Conservation (phyloP, 2,113 vertebrate genomes). For the Geococcyx californianus region DNA sequence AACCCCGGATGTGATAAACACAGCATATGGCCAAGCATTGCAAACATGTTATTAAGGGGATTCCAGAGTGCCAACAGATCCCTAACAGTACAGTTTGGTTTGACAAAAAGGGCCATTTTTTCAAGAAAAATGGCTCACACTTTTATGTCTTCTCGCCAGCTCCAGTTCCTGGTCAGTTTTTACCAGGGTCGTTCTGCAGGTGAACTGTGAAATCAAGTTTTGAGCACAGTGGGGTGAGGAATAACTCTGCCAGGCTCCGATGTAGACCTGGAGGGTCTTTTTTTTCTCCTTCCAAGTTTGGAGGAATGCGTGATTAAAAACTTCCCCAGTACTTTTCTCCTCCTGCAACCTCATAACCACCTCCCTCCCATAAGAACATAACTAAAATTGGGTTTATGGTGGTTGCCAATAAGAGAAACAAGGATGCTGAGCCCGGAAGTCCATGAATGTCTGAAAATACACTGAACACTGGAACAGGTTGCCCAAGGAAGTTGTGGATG, state of each 20-base stretch:
- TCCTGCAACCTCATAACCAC: neutral
- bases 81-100: neutral
- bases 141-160: neutral
- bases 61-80: conserved; percentile 33
- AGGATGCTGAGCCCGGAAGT: neutral
- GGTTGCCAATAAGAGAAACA: neutral
- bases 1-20: neutral
- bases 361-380: neutral
- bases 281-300: neutral
- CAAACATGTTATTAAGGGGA: conserved; percentile 22
- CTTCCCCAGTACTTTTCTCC: neutral
- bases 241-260: rapidly evolving
- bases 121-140: neutral
- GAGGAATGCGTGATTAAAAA: neutral
- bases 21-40: neutral
- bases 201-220: neutral
- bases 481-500: too few species aligned
- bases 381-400: neutral
- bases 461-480: too few species aligned
- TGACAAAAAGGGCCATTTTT: conserved; percentile 15
- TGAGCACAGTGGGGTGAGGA: neutral
- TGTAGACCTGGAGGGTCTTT: neutral
- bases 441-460: neutral
- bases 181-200: neutral
- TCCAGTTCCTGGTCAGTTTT: neutral